Conservation (phyloP, 2,888 invertebrate species). For the Pardosa pseudoannulata region DNA sequence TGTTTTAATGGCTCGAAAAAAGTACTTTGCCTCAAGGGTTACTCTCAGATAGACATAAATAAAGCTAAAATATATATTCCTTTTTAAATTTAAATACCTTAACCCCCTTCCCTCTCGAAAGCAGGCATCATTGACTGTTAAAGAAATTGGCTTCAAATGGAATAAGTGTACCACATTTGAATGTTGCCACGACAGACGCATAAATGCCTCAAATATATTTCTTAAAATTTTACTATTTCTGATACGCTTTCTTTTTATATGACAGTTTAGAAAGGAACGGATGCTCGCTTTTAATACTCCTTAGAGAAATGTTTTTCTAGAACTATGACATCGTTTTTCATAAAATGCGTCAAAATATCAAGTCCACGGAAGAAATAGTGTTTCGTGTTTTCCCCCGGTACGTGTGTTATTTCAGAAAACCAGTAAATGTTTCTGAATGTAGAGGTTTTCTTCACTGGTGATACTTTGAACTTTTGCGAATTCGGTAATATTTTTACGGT, state of each 20-base stretch:
- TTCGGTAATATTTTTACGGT: neutral
- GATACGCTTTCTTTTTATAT: slow-evolving; percentile 9
- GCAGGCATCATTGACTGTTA: neutral
- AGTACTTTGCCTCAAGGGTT: neutral
- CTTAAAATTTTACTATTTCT: neutral
- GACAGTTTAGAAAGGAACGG: slow-evolving; percentile 3
- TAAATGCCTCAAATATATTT: slow-evolving; percentile 13
- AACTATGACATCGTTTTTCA: slow-evolving; percentile 17
- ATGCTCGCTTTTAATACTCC: slow-evolving; percentile 6
- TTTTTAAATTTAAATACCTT: slow-evolving; percentile 3
- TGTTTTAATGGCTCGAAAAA: no score
- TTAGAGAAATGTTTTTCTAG: slow-evolving; percentile 7
- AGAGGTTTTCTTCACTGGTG: neutral
- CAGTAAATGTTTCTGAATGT: neutral
- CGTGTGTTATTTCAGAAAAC: neutral
- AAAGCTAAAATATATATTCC: neutral
- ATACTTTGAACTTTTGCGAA: neutral
- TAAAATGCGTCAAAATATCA: slow-evolving; percentile 19
- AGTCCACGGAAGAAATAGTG: neutral
- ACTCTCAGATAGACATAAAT: neutral
- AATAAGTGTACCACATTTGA: neutral
- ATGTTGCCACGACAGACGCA: slow-evolving; percentile 4
- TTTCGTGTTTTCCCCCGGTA: neutral
- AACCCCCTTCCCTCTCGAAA: no score
- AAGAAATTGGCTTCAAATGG: slow-evolving; percentile 13